These are phyloP conservation scores for Lypha dubia DNA, from an alignment of 2,888 invertebrate genomes.

Conservation along the genomic window DNA sequence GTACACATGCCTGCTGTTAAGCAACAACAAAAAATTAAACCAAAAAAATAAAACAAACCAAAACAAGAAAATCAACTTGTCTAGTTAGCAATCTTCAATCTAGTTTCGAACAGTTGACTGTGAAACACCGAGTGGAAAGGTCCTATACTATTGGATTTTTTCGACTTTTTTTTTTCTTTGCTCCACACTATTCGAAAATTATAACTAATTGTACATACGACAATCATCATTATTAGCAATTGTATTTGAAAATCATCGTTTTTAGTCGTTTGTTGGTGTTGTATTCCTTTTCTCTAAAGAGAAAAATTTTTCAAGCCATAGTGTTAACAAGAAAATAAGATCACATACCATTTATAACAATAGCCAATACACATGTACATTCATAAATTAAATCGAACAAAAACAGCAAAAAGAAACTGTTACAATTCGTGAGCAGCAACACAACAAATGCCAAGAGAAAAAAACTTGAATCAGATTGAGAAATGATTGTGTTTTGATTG, in stretches of 20 bases:
- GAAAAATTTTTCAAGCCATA: constrained; percentile 55
- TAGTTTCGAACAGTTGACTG: constrained; percentile 83
- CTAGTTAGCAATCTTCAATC: constrained; percentile 84
- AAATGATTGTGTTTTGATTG: constrained; percentile 75
- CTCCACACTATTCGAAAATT: constrained; percentile 19
- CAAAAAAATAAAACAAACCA: constrained; percentile 71
- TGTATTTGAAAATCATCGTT: constrained; percentile 71
- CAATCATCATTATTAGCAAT: constrained; percentile 52
- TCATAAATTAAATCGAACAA: constrained; percentile 32
- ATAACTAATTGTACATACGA: constrained; percentile 54
- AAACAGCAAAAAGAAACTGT: constrained; percentile 59
- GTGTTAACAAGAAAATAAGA: constrained; percentile 69
- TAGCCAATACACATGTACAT: constrained; percentile 22
- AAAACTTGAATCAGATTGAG: constrained; percentile 65
- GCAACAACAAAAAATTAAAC: constrained; percentile 43
- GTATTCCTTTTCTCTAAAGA: constrained; percentile 47
- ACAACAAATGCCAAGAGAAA: constrained; percentile 37
- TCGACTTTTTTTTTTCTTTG: constrained; percentile 33
- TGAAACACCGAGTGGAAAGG: constrained; percentile 82
- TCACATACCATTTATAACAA: constrained; percentile 55
- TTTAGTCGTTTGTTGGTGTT: constrained; percentile 48
- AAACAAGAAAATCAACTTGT: constrained; percentile 83
- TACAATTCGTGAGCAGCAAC: constrained; percentile 67
- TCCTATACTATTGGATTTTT: constrained; percentile 78
- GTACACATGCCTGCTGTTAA: constrained; percentile 34